These are phyloP conservation scores for Psammodynastes pulverulentus DNA, from an alignment of 2,113 vertebrate genomes.

Conservation along the genomic window DNA sequence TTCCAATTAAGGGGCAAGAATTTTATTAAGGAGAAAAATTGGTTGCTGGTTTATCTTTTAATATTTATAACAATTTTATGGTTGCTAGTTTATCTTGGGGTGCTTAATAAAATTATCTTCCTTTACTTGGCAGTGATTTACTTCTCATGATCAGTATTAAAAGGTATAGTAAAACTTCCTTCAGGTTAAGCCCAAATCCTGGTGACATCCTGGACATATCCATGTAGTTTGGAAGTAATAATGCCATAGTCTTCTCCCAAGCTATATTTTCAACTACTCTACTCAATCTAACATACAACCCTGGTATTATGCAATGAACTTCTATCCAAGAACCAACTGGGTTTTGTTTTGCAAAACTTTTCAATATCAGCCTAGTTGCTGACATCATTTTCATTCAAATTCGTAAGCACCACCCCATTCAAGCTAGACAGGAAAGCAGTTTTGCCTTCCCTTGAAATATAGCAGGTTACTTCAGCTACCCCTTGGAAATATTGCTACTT, in stretches of 20 bases:
- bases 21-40: not conserved
- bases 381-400: not conserved
- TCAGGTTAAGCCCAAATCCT: not conserved
- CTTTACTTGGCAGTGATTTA: not conserved
- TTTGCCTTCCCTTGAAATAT: no score
- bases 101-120: not conserved
- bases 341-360: not conserved
- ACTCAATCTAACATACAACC: not conserved
- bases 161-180: not conserved
- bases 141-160: not conserved
- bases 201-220: not conserved
- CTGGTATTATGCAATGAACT: not conserved
- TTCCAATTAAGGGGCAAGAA: not conserved
- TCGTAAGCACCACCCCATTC: not conserved
- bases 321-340: not conserved
- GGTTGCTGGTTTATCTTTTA: not conserved
- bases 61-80: no score
- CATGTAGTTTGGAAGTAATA: not conserved
- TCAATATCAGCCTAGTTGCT: not conserved
- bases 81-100: not conserved
- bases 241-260: not conserved
- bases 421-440: not conserved
- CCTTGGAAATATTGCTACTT: not conserved
- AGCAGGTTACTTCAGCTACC: not conserved
- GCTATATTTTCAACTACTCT: not conserved